Percentiles rank a stretch among this genome's conserved stretches.
These are phyloP conservation scores for Fopius arisanus DNA, from an alignment of 1,140 invertebrate species.

Conservation along the genomic window DNA sequence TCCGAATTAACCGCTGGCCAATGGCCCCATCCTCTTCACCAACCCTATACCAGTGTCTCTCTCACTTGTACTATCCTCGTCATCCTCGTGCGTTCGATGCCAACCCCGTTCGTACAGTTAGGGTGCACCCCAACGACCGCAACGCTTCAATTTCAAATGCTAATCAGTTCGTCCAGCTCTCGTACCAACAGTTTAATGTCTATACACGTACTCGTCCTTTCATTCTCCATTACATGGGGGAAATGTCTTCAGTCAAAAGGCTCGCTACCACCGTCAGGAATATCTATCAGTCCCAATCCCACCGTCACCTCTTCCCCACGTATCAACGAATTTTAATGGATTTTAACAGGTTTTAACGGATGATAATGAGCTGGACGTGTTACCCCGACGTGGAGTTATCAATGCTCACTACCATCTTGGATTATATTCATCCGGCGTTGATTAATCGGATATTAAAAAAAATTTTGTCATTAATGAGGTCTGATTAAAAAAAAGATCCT, in stretches of 20 bases:
- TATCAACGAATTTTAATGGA: too few relatives aligned
- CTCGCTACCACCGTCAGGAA: not conserved
- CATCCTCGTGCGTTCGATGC: not conserved
- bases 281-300: not conserved
- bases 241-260: constrained; percentile 46
- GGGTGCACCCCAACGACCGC: constrained; percentile 44
- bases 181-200: constrained; percentile 53
- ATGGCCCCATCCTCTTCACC: constrained; percentile 28
- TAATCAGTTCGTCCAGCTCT: constrained; percentile 51
- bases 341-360: too few relatives aligned
- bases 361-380: too few relatives aligned
- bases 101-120: constrained; percentile 41
- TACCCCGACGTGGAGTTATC: too few relatives aligned
- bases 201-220: constrained; percentile 54
- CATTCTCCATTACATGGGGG: constrained; percentile 35
- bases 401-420: too few relatives aligned
- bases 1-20: constrained; percentile 54
- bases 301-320: too few relatives aligned
- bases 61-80: not conserved
- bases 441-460: not conserved
- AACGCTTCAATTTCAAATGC: constrained; percentile 63
- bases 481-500: not conserved
- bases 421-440: not conserved
- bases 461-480: not conserved
- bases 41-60: not conserved